Percentiles rank a stretch among this genome's conserved stretches.
Conservation (phyloP, 2,888 invertebrate genomes). For the Pristionchus maxplancki region DNA sequence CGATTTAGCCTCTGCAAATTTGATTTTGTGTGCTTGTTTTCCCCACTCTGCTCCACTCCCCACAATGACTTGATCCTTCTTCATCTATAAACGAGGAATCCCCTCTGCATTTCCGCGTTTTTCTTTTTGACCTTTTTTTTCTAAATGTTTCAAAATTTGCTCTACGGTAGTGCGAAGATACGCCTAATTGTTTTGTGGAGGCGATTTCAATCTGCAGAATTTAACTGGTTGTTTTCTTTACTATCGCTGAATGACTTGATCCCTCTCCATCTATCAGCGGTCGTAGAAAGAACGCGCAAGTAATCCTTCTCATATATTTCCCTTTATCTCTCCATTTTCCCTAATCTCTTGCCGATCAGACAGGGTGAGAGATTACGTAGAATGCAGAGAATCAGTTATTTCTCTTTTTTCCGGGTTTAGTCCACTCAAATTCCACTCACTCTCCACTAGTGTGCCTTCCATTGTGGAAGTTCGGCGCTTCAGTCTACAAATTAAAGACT, state of each 20-base stretch:
- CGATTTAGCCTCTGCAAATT: too few species aligned
- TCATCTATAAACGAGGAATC: too few species aligned
- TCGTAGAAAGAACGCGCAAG: background rate
- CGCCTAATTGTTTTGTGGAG: too few species aligned
- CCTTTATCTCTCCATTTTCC: background rate
- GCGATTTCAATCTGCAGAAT: too few species aligned
- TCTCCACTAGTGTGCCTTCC: background rate
- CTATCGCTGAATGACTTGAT: background rate
- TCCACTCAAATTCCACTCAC: conserved; percentile 4
- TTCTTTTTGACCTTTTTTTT: too few species aligned
- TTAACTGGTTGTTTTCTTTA: background rate
- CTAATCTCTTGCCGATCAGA: background rate
- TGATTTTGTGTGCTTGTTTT: too few species aligned
- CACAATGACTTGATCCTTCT: too few species aligned
- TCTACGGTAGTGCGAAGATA: too few species aligned
- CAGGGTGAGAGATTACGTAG: background rate
- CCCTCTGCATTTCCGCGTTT: too few species aligned
- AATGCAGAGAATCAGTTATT: background rate
- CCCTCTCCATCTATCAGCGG: background rate
- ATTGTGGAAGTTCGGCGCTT: background rate
- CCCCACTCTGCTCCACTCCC: too few species aligned
- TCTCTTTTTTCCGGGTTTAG: background rate
- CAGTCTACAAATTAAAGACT: too few species aligned
- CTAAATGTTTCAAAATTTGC: too few species aligned
- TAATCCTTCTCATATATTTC: background rate